Conservation (phyloP, 2,888 invertebrate species). For the Tinea semifulvella region DNA sequence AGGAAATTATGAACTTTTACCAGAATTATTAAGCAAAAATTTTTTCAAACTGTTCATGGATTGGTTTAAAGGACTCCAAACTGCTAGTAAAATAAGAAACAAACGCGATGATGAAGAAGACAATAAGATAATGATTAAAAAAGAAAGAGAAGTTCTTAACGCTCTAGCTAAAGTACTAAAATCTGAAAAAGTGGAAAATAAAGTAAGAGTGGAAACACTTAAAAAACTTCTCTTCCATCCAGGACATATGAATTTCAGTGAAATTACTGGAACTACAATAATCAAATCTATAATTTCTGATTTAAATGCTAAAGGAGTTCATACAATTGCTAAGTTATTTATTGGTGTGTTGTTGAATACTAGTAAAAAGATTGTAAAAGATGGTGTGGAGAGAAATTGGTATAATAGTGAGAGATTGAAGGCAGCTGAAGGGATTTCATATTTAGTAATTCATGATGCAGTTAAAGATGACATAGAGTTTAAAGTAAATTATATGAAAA, state of each 20-base stretch:
- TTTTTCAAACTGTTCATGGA: slow-evolving; percentile 72
- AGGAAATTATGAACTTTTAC: slow-evolving; percentile 53
- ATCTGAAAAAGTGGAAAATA: slow-evolving; percentile 50
- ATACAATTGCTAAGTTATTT: slow-evolving; percentile 69
- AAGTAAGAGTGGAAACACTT: slow-evolving; percentile 66
- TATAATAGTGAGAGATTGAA: slow-evolving; percentile 74
- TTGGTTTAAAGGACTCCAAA: slow-evolving; percentile 68
- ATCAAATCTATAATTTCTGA: slow-evolving; percentile 70
- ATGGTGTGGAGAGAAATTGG: slow-evolving; percentile 66
- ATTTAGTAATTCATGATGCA: slow-evolving; percentile 61
- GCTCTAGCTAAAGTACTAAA: slow-evolving; percentile 58
- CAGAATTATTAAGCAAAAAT: slow-evolving; percentile 69
- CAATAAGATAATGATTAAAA: slow-evolving; percentile 59
- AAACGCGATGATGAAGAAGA: slow-evolving; percentile 54
- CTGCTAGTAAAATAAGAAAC: slow-evolving; percentile 65
- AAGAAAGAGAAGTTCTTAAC: slow-evolving; percentile 64
- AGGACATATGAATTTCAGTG: slow-evolving; percentile 78
- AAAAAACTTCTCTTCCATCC: slow-evolving; percentile 73
- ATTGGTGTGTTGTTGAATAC: slow-evolving; percentile 68
- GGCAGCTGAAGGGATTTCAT: slow-evolving; percentile 63
- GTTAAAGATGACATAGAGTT: slow-evolving; percentile 68
- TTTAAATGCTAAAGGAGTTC: slow-evolving; percentile 68
- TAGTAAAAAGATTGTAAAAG: slow-evolving; percentile 57
- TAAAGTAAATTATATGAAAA: slow-evolving; percentile 70
- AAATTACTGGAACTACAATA: slow-evolving; percentile 72